Percentiles rank a stretch among this genome's conserved stretches.
These are phyloP conservation scores for Allolobophora icterica DNA, from an alignment of 2,888 invertebrate species.

Conservation along the genomic window DNA sequence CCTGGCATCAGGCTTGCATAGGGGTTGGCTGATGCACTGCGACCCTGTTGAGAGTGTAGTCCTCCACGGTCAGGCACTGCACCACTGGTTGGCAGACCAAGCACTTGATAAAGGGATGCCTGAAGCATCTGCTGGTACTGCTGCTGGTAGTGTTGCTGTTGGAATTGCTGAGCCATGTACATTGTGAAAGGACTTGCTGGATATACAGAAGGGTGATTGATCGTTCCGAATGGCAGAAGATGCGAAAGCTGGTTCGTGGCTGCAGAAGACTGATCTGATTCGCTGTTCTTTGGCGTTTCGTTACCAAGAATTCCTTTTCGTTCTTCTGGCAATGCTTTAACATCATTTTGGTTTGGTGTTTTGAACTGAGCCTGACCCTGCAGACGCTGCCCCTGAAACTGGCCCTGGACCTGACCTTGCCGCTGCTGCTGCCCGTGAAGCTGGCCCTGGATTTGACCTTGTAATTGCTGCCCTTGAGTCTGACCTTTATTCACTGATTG, in stretches of 20 bases:
- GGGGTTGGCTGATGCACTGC: not conserved
- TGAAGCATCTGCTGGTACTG: conserved; percentile 14
- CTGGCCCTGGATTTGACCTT: not conserved
- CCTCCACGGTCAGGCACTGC: not conserved
- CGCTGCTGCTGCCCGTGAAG: not conserved
- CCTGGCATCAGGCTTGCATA: not conserved
- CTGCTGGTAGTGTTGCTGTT: conserved; percentile 15
- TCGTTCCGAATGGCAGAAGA: not conserved
- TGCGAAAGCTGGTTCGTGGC: not conserved
- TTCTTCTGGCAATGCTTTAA: not conserved
- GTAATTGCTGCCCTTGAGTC: not conserved
- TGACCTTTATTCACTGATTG: not conserved
- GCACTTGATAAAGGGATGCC: conserved; percentile 19
- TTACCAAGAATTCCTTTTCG: not conserved
- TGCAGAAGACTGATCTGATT: not conserved
- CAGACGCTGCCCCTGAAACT: not conserved
- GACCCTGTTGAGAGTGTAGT: not conserved
- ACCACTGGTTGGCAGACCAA: not conserved
- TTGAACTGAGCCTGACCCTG: conserved; percentile 3
- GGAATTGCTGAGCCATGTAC: not conserved
- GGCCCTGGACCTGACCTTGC: conserved; percentile 8
- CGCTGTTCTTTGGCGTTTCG: not conserved
- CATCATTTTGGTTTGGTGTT: not conserved
- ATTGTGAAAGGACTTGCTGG: conserved; percentile 2
- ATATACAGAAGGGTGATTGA: not conserved